A percentile compares a stretch with the other conserved stretches of the same genome.
These are phyloP conservation scores for Campylorhamphus procurvoides DNA, from an alignment of 2,113 vertebrate species.

Conservation along the genomic window DNA sequence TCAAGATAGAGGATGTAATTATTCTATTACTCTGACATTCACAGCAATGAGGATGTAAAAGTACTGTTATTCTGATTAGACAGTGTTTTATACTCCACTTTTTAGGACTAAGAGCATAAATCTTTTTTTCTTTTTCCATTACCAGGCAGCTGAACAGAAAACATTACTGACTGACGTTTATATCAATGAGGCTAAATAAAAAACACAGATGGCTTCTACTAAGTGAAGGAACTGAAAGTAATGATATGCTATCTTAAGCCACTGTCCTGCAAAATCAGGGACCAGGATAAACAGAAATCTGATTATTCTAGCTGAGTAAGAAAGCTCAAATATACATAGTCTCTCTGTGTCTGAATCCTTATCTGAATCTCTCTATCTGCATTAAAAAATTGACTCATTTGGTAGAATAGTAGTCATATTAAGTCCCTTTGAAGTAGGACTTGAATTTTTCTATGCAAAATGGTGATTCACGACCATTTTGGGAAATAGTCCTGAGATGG, in stretches of 20 bases:
- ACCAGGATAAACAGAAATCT: constrained; percentile 62
- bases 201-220: constrained; percentile 64
- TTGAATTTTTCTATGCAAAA: not conserved
- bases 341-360: not conserved
- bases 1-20: not conserved
- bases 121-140: not conserved
- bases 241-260: constrained; percentile 63
- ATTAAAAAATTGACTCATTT: not conserved
- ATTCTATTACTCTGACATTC: not conserved
- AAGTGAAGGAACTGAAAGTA: constrained; percentile 56
- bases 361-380: not conserved
- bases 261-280: constrained; percentile 54
- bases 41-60: not conserved
- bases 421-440: not conserved
- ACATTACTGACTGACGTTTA: constrained; percentile 3
- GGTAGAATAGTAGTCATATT: not conserved
- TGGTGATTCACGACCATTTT: not conserved
- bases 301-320: constrained; percentile 59
- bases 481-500: not conserved
- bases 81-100: not conserved
- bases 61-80: not conserved
- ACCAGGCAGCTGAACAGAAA: not conserved
- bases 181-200: constrained; percentile 64
- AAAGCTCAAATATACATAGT: constrained; percentile 25
- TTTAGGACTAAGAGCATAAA: not conserved